Conservation (phyloP, 2,113 vertebrate species). For the Erpornis zantholeuca region DNA sequence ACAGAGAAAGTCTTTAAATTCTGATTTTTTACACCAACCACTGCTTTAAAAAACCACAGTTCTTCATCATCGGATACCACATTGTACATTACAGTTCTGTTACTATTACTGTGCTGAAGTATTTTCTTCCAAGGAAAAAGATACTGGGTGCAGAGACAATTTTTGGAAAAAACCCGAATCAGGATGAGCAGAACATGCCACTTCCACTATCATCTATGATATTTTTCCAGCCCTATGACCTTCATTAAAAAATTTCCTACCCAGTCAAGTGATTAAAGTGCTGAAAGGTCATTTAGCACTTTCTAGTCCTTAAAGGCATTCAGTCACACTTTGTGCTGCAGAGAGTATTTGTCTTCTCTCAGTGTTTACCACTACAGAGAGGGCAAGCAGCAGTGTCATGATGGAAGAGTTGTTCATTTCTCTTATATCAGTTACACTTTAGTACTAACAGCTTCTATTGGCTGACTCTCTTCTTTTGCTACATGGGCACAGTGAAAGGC, state of each 20-base stretch:
- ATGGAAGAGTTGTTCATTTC: neutral
- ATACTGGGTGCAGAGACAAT: neutral
- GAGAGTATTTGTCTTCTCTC: neutral
- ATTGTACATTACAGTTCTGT: neutral
- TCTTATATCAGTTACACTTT: neutral
- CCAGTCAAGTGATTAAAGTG: conserved; percentile 39
- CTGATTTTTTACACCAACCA: neutral
- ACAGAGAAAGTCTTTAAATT: neutral
- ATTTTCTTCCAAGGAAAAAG: neutral
- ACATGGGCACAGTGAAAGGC: neutral
- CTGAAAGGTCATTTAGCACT: conserved; percentile 53
- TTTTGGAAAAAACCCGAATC: neutral
- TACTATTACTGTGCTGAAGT: neutral
- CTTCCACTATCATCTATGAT: neutral
- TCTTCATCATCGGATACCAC: neutral
- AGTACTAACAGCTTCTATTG: neutral
- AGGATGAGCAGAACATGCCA: neutral
- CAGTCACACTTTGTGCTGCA: neutral
- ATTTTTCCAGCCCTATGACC: conserved; percentile 17
- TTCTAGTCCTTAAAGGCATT: conserved; percentile 7
- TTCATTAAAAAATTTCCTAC: conserved; percentile 48
- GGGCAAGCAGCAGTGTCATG: neutral
- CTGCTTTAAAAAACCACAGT: neutral
- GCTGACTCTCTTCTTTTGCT: neutral
- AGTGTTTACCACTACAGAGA: neutral